Evolutionary conservation across 2,888 invertebrate genomes (phyloP).

Genomic region (Drosophila robusta): DNA sequence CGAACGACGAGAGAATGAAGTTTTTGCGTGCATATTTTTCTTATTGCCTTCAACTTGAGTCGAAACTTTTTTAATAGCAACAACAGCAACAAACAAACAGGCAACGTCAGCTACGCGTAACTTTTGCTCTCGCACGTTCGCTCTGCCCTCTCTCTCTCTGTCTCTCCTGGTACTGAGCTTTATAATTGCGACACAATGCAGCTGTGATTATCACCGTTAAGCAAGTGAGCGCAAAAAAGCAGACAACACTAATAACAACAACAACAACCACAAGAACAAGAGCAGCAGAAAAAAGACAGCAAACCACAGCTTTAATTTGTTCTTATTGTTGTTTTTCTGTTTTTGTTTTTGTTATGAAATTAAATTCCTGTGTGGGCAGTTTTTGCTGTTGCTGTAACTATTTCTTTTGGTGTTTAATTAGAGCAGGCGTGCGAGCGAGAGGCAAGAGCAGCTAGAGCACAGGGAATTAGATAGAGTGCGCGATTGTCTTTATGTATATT

Average conservation of each 20-base stretch:
- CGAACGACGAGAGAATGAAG: background rate
- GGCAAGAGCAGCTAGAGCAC: slow-evolving; percentile 1
- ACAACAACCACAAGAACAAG: background rate
- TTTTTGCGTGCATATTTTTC: slow-evolving; percentile 24
- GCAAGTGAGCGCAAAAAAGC: slow-evolving; percentile 12
- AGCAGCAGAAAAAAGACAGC: slow-evolving; percentile 5
- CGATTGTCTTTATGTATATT: background rate
- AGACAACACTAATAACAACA: slow-evolving; percentile 19
- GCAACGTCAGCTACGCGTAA: background rate
- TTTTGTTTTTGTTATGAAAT: slow-evolving; percentile 42
- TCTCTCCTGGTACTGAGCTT: background rate
- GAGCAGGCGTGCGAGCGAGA: slow-evolving; percentile 20
- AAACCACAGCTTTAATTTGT: slow-evolving; percentile 49
- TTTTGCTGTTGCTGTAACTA: slow-evolving; percentile 13
- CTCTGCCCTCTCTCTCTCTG: background rate
- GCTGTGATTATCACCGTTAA: slow-evolving; percentile 56
- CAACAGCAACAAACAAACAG: slow-evolving; percentile 1
- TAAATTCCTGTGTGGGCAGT: slow-evolving; percentile 35
- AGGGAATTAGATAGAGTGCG: slow-evolving; percentile 3
- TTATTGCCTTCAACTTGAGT: slow-evolving; percentile 12
- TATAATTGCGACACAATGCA: slow-evolving; percentile 60
- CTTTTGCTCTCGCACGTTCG: background rate
- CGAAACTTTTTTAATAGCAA: slow-evolving; percentile 24
- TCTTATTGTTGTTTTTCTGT: slow-evolving; percentile 6
- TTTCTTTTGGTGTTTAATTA: slow-evolving; percentile 52